Base-by-base conservation (phyloP, 2,113 vertebrate genomes). In the Toxotes chatareus region DNA sequence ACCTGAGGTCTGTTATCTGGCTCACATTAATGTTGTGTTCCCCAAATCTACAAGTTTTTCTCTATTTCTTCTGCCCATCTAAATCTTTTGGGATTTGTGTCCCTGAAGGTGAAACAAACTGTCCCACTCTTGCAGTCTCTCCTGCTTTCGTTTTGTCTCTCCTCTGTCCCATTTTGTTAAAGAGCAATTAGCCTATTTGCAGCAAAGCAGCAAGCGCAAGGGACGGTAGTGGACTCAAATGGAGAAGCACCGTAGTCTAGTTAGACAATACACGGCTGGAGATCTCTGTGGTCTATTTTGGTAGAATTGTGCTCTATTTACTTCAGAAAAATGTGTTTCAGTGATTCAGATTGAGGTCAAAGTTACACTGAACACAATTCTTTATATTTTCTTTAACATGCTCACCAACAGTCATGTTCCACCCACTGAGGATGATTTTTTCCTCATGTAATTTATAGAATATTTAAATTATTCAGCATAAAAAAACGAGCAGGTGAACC, bases 131-230 rank as follows among this genome's bases (percentile, higher is more conserved):
- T 23, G 1, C 70, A 2, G 23, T 55, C 36, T 56, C 70, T 73
- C 42, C 46, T 77, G 61, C 62, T 19, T 47, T 53, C 19, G 0
- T 42, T 27, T 80, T 27, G 27, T 27, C 27, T 27, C 27, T 49
- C 11, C 53, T 62, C 57, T 83, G 90, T 76, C 67, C 89, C 90
- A 87, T 56, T 91, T 90, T 55, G 53, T n/a, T 63, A 53, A 86
- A 46, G 49, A 90, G 68, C 89, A 91, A 93, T 93, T 93, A 93
- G 81, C 90, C 92, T 63, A 91, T 76, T 83, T 91, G 65, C 59
- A 44, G 73, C 19, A 14, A 27, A 51, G 60, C 63, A 60, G 64
- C 32, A 3, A 65, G 42, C 66, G 19, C 75, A 19, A 23, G 89
- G 83, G 86, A 85, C 36, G 2, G 49, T 14, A 51, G 51, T 36